Conservation (phyloP, 2,113 vertebrate genomes). For the Reinhardtius hippoglossoides region DNA sequence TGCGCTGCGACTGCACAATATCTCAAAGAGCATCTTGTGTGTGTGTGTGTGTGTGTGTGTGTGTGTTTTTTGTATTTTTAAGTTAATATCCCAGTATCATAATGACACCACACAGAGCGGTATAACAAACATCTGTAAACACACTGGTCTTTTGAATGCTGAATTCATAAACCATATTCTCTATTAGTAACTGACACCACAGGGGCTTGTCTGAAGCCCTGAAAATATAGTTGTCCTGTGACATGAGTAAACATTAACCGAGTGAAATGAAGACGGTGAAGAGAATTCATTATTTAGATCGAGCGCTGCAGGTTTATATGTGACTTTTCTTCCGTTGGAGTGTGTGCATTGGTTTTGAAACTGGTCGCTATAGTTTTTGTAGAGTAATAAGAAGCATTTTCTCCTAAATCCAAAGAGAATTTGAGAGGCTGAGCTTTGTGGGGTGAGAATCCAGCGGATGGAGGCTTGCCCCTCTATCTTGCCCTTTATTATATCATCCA, state of each 20-base stretch:
- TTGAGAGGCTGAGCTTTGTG: neutral
- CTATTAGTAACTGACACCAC: slow-evolving; percentile 29
- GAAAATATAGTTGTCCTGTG: slow-evolving; percentile 53
- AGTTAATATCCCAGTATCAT: slow-evolving; percentile 18
- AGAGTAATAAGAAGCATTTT: neutral
- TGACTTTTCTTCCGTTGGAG: slow-evolving; percentile 13
- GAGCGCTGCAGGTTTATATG: slow-evolving; percentile 13
- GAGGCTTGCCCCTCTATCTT: neutral
- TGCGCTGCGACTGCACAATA: slow-evolving; percentile 21
- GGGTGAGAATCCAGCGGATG: neutral
- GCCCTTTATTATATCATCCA: slow-evolving; percentile 17
- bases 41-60: slow-evolving; percentile 8
- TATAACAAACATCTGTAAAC: slow-evolving; percentile 17
- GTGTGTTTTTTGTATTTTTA: slow-evolving; percentile 16
- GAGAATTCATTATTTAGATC: slow-evolving; percentile 21
- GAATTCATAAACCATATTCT: slow-evolving; percentile 24
- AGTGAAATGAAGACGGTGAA: slow-evolving; percentile 42
- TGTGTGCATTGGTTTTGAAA: slow-evolving; percentile 26
- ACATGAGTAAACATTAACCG: slow-evolving; percentile 64
- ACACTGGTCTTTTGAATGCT: slow-evolving; percentile 9
- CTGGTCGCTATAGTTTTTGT: neutral
- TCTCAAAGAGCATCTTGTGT: slow-evolving; percentile 31
- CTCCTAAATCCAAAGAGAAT: neutral
- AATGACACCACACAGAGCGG: slow-evolving; percentile 13
- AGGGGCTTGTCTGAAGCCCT: slow-evolving; percentile 34